Base-by-base conservation (phyloP, 2,797 vertebrate genomes). In the Urocyon cinereoargenteus region DNA sequence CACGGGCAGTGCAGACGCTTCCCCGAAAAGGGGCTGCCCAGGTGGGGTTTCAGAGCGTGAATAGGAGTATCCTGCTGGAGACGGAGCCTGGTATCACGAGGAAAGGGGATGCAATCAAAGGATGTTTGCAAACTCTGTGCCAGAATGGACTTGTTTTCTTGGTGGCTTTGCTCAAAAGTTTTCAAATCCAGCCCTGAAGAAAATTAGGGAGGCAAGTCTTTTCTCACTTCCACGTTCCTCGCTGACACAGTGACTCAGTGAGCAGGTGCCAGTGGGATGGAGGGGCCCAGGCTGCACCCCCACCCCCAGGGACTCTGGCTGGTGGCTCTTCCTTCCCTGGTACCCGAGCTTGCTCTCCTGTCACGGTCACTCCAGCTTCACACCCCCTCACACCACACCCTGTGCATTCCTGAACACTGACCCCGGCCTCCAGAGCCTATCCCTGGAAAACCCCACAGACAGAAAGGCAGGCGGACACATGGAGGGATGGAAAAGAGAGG, bases 381-480 rank as follows among this genome's bases (percentile, higher is more conserved):
- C 40, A 45, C 40, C 40, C 40, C 40, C 6, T 45, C 40, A 8
- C 40, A 45, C 70, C 70, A 40, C 40, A 73, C 14, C 18, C 36
- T 28, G 21, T 4, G 2, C 6, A 22, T 21, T 45, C 55, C 36
- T 40, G 34, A 53, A 19, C 40, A 24, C 22, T 31, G 26, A 75
- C n/a, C 82, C 40, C 57, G 26, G 26, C 45, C 51, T 34, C 10
- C 0, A 36, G 24, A 49, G 59, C 7, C 64, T 59, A 28, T 57
- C 34, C 15, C 66, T 4, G 15, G 78, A 34, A 70, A 40, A 70
- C 28, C 3, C 55, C 64, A 66, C 64, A n/a, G 64, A 68, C 31
- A 10, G 64, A 34, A 34, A 16, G 12, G 0, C 0, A 0, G 55
- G 28, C 1, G 2, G 26, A 61, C 6, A 28, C 3, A 21, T 4